These are phyloP conservation scores for Ricordea florida DNA, from an alignment of 92 coral and sea anemone species.

Conservation along the genomic window DNA sequence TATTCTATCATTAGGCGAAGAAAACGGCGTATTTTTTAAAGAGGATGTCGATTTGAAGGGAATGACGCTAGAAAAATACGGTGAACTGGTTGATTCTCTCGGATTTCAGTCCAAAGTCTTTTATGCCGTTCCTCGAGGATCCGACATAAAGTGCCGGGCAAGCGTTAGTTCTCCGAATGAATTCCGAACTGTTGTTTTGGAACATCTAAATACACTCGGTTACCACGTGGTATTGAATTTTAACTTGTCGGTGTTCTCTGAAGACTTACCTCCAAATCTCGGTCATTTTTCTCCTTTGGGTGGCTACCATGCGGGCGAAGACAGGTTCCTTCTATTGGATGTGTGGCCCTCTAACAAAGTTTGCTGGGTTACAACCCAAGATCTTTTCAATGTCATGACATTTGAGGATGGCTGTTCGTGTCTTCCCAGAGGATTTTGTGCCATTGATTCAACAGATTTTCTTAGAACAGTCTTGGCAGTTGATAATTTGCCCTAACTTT, in stretches of 20 bases:
- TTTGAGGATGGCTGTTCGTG: constrained; percentile 39
- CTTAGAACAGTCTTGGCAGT: no score
- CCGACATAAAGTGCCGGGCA: neutral
- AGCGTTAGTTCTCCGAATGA: constrained; percentile 19
- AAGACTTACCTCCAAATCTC: neutral
- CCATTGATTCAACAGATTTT: neutral
- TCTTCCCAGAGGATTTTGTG: constrained; percentile 62
- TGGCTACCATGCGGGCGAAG: constrained; percentile 43
- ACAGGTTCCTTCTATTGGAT: constrained; percentile 56
- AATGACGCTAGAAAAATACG: constrained; percentile 37
- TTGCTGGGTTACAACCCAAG: constrained; percentile 55
- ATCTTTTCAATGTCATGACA: constrained; percentile 59
- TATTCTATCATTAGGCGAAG: constrained; percentile 21
- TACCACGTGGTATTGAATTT: constrained; percentile 42
- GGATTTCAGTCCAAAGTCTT: constrained; percentile 6
- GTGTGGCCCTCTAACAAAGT: constrained; percentile 55
- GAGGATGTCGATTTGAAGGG: constrained; percentile 31
- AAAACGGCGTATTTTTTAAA: constrained; percentile 1
- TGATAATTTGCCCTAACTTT: no score
- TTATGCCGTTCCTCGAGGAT: neutral
- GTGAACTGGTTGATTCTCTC: constrained; percentile 1
- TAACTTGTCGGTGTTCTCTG: neutral
- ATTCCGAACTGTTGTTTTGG: constrained; percentile 46
- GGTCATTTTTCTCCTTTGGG: constrained; percentile 70
- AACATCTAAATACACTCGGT: constrained; percentile 22